Base-by-base conservation (phyloP, 2,113 vertebrate species). In the Apodemus speciosus region DNA sequence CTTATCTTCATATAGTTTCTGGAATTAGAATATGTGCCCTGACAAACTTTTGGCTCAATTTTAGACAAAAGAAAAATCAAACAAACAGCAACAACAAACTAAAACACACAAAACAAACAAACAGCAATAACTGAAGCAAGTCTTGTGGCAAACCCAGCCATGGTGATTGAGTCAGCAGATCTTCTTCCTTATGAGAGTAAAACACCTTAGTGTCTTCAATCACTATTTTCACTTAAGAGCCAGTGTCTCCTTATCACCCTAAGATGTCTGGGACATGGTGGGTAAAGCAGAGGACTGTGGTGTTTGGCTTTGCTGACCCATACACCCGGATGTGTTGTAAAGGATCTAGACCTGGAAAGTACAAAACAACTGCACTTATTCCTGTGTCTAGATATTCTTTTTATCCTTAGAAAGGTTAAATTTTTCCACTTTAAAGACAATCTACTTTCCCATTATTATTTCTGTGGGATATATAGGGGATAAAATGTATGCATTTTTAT, bases 351-450 rank as follows among this genome's bases (percentile, higher is more conserved):
- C 53, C 75, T n/a, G 32, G 1, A 35, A 72, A 25, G 53, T 64
- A 81, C n/a, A 4, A 21, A 62, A 30, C 6, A 20, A 32, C 6
- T 60, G 3, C 9, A 68, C 92, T 79, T 49, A 46, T 15, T 77
- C 25, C 68, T n/a, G 81, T 68, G 15, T 58, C 14, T 71, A 96
- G 73, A 88, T 85, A 25, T 64, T 83, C 91, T 96, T 96, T 9
- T 88, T 95, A 46, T 73, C 66, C 43, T 92, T 43, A 96, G 21
- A 60, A 93, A 92, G 35, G 96, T 95, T 95, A 88, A 8, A 35
- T n/a, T 84, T 96, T 60, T 95, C 51, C 93, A 66, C 30, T 93
- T 96, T 95, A 30, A 76, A 89, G 92, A 93, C 85, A 72, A 4
- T 94, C 84, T 83, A 46, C 32, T 68, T 51, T 96, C 91, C 60